These are phyloP conservation scores for Jordanella pulchra DNA, from an alignment of 2,797 vertebrate species.

Conservation along the genomic window DNA sequence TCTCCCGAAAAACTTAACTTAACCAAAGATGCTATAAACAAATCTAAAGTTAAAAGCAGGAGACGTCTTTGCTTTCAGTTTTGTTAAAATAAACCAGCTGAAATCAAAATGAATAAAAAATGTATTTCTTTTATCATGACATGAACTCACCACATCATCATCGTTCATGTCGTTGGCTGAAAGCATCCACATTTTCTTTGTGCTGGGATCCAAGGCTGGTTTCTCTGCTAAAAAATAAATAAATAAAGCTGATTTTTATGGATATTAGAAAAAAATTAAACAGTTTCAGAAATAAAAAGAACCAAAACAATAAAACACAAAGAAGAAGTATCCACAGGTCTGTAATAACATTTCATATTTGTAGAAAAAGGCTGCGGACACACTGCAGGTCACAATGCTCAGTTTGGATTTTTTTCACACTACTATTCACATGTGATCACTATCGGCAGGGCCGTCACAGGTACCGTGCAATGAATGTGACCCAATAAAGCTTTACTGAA, in stretches of 20 bases:
- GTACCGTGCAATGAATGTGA: no score
- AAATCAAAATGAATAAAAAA: neutral
- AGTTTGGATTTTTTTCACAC: no score
- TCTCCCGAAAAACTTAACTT: no score
- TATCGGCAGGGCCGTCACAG: no score
- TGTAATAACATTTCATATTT: neutral
- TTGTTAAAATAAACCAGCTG: neutral
- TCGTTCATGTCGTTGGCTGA: conserved; percentile 92
- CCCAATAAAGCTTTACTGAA: no score
- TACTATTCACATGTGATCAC: no score
- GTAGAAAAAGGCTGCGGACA: no score
- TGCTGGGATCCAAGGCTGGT: conserved; percentile 83
- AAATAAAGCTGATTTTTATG: neutral
- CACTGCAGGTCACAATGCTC: no score
- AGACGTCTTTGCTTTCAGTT: neutral
- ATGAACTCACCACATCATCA: conserved; percentile 76
- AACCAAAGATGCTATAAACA: no score
- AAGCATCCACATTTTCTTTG: conserved; percentile 89
- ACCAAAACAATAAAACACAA: neutral
- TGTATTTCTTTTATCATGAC: neutral
- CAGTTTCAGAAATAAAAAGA: neutral
- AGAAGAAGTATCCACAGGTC: neutral
- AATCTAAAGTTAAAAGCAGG: neutral
- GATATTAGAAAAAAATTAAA: neutral
- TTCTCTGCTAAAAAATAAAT: conserved; percentile 77